A percentile compares a stretch with the other conserved stretches of the same genome.
These are phyloP conservation scores for Psammodynastes pulverulentus DNA, from an alignment of 2,113 vertebrate genomes.

Conservation along the genomic window DNA sequence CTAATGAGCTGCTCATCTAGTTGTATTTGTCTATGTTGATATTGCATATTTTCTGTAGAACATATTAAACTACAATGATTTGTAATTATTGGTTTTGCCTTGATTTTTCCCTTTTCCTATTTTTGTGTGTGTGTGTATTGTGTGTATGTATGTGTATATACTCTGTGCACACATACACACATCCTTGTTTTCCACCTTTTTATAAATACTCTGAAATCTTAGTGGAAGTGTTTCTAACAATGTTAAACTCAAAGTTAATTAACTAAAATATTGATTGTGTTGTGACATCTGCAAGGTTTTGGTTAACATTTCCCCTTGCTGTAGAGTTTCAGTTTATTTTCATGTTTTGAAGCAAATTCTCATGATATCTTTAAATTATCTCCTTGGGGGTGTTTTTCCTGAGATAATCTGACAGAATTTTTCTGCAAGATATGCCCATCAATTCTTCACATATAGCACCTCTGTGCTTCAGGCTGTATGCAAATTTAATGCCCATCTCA, in stretches of 20 bases:
- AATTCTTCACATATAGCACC: constrained; percentile 61
- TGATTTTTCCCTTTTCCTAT: constrained; percentile 37
- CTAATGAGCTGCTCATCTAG: background rate
- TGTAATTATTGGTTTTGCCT: constrained; percentile 34
- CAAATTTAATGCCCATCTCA: constrained; percentile 78
- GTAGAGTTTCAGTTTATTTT: constrained; percentile 75
- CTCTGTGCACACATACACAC: background rate
- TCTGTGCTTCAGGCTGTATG: constrained; percentile 77
- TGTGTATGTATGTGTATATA: background rate
- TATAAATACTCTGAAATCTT: constrained; percentile 59
- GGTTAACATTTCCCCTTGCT: constrained; percentile 48
- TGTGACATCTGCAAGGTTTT: constrained; percentile 63
- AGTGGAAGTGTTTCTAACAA: constrained; percentile 62
- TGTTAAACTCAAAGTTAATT: constrained; percentile 69
- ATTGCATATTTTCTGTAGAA: background rate
- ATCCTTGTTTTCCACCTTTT: constrained; percentile 51
- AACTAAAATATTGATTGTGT: constrained; percentile 65
- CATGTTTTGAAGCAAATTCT: constrained; percentile 73
- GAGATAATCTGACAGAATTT: constrained; percentile 77
- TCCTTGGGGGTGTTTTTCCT: constrained; percentile 75
- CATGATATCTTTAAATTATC: constrained; percentile 78
- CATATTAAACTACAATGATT: background rate
- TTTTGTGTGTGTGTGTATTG: background rate
- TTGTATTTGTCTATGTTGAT: background rate
- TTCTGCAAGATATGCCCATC: constrained; percentile 75